phyloP scores from a whole-genome alignment of 2,888 invertebrate species.

The Eledone cirrhosa region DNA sequence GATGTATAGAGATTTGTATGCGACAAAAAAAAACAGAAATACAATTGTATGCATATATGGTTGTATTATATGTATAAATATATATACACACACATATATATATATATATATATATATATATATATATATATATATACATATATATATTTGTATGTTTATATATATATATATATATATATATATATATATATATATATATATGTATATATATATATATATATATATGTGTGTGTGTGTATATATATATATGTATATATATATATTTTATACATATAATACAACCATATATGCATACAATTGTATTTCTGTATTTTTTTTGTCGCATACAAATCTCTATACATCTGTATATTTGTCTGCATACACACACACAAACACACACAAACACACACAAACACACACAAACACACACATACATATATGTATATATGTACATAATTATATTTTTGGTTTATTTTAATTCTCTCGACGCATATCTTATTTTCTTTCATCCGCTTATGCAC shows the following conservation, averaged over 20 bases:
- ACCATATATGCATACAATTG: too few species aligned
- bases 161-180: not conserved
- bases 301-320: too few species aligned
- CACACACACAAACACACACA: too few species aligned
- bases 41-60: not conserved
- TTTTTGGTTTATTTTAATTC: too few species aligned
- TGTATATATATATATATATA: not conserved
- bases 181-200: not conserved
- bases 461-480: too few species aligned
- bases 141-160: not conserved
- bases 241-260: constrained; percentile 3
- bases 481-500: too few species aligned
- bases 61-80: not conserved
- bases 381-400: too few species aligned
- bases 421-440: too few species aligned
- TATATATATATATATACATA: not conserved
- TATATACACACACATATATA: not conserved
- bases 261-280: not conserved
- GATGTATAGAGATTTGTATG: not conserved
- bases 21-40: not conserved
- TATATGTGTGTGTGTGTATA: not conserved
- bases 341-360: too few species aligned
- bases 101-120: not conserved
- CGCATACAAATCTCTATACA: too few species aligned
- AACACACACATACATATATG: too few species aligned